These are phyloP conservation scores for Spinibarbus caldwelli DNA, from an alignment of 2,797 vertebrate species.

Conservation along the genomic window DNA sequence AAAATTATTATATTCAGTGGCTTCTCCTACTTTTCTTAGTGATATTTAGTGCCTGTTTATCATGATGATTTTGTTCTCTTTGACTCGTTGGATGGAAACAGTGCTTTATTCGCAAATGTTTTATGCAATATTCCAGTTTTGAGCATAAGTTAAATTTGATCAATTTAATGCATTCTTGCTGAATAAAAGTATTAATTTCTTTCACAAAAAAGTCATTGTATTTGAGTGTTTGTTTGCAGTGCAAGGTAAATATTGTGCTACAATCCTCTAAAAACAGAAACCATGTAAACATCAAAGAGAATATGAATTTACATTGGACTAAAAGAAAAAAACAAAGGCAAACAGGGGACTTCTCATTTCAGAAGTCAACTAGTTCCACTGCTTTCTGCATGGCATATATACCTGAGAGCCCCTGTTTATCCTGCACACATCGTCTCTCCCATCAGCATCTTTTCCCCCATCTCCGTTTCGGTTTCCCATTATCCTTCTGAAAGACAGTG, in stretches of 20 bases:
- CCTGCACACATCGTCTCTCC: neutral
- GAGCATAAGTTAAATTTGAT: too few species aligned
- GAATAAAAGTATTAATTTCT: too few species aligned
- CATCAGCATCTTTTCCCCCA: slow-evolving; percentile 30
- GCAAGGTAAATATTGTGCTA: neutral
- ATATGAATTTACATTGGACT: neutral
- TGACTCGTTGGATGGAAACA: too few species aligned
- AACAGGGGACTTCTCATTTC: neutral
- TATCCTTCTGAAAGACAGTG: slow-evolving; percentile 43
- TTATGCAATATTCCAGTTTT: too few species aligned
- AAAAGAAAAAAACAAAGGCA: slow-evolving; percentile 6
- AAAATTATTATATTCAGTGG: too few species aligned
- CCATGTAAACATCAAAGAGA: slow-evolving; percentile 5
- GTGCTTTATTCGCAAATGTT: too few species aligned
- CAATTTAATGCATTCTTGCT: too few species aligned
- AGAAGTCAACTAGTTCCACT: neutral
- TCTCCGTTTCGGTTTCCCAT: slow-evolving; percentile 40
- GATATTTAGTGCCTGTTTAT: too few species aligned
- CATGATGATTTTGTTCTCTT: too few species aligned
- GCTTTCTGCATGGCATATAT: neutral
- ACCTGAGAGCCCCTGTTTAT: slow-evolving; percentile 8
- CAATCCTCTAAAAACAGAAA: neutral
- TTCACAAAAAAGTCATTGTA: too few species aligned
- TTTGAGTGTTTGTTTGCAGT: neutral
- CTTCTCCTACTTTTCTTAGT: too few species aligned